A percentile compares a stretch with the other conserved stretches of the same genome.
Conservation (phyloP, 2,113 vertebrate species). For the Hippocampus guttulatus region DNA sequence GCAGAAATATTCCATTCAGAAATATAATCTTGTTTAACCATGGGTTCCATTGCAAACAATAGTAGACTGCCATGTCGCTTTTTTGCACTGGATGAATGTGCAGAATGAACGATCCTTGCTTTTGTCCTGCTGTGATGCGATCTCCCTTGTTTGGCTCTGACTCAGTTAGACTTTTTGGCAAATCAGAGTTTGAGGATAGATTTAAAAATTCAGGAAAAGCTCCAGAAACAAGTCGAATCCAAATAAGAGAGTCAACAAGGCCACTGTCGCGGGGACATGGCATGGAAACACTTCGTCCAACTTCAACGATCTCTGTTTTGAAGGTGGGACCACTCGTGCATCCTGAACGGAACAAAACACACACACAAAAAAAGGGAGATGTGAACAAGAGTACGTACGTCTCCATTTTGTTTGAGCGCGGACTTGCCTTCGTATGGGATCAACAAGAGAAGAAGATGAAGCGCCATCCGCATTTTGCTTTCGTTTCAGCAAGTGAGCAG, state of each 20-base stretch:
- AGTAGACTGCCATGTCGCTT: slow-evolving; percentile 33
- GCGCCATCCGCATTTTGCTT: background rate
- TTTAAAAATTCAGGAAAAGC: slow-evolving; percentile 11
- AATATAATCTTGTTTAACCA: background rate
- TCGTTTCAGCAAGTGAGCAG: background rate
- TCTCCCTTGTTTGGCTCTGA: fast-evolving
- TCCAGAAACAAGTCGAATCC: slow-evolving; percentile 32
- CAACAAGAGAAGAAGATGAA: slow-evolving; percentile 8
- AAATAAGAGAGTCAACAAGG: background rate
- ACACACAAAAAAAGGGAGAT: background rate
- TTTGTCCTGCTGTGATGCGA: background rate
- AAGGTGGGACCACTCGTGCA: background rate
- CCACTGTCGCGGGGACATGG: background rate
- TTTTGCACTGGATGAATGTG: slow-evolving; percentile 9
- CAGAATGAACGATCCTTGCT: slow-evolving; percentile 15
- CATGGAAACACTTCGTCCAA: slow-evolving; percentile 27
- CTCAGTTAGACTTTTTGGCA: background rate
- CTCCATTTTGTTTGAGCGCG: background rate
- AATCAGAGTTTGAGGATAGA: background rate
- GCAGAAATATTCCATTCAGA: slow-evolving; percentile 21
- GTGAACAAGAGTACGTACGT: background rate
- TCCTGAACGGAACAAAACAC: slow-evolving; percentile 16
- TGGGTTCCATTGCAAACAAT: slow-evolving; percentile 11
- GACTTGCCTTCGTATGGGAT: background rate
- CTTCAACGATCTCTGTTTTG: background rate